These are phyloP conservation scores for Anolis apletophallus DNA, from an alignment of 2,797 vertebrate genomes.

Conservation along the genomic window DNA sequence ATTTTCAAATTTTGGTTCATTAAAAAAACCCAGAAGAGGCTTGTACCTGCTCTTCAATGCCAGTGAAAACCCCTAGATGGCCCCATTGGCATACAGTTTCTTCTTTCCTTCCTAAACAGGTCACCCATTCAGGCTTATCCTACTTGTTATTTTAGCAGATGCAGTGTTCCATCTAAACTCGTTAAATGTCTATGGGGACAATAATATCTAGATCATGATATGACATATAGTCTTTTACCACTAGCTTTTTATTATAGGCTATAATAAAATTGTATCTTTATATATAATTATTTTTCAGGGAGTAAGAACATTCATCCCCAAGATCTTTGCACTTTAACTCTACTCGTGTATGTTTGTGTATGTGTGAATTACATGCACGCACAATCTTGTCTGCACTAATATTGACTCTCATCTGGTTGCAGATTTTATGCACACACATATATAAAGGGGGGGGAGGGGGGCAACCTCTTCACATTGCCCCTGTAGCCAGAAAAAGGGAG, in stretches of 20 bases:
- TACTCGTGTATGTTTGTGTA: neutral
- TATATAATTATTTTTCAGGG: neutral
- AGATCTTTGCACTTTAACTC: neutral
- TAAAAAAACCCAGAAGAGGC: neutral
- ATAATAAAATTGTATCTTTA: neutral
- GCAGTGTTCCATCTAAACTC: neutral
- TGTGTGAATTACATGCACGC: neutral
- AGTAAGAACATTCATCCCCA: neutral
- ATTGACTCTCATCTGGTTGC: no score
- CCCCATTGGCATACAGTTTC: neutral
- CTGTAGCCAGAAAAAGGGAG: no score
- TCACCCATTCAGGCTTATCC: neutral
- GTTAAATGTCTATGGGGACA: neutral
- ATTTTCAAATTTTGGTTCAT: neutral
- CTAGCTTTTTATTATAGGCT: neutral
- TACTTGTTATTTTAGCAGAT: neutral
- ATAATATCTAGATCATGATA: neutral
- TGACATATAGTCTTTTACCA: neutral
- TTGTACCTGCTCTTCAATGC: no score
- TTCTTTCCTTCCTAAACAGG: neutral
- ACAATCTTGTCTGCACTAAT: neutral
- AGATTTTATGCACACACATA: no score
- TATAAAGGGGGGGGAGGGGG: no score
- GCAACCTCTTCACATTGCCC: no score
- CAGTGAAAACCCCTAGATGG: slow-evolving; percentile 24